Conservation (phyloP, 2,888 invertebrate genomes). For the Lycia hirtaria region DNA sequence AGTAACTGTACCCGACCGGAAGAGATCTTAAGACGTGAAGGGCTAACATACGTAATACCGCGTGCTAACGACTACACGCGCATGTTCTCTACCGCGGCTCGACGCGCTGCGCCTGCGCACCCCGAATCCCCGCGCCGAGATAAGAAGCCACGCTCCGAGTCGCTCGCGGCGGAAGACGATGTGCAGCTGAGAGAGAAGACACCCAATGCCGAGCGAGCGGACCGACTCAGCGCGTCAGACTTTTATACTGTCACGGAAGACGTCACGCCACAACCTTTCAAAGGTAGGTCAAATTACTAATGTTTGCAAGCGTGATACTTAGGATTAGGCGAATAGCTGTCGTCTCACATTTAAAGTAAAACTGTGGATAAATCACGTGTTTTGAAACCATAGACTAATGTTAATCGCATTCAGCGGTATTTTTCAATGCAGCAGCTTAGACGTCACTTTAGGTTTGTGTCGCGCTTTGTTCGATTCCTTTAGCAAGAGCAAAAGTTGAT, state of each 20-base stretch:
- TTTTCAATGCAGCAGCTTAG: no score
- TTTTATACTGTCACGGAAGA: conserved; percentile 80
- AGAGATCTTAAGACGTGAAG: conserved; percentile 68
- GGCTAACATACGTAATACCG: conserved; percentile 87
- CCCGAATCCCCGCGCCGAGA: conserved; percentile 76
- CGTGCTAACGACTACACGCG: conserved; percentile 83
- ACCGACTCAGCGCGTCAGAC: conserved; percentile 79
- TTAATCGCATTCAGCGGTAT: no score
- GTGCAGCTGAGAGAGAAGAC: conserved; percentile 64
- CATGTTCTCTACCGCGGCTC: conserved; percentile 79
- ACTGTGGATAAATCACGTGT: no score
- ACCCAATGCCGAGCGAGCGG: conserved; percentile 55
- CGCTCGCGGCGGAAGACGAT: conserved; percentile 45
- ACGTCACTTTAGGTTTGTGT: no score
- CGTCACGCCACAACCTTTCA: conserved; percentile 80
- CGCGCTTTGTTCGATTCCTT: no score
- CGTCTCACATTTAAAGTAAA: no score
- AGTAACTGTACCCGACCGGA: conserved; percentile 62
- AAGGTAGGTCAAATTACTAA: conserved; percentile 73
- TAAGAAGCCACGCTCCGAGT: conserved; percentile 74
- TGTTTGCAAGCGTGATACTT: no score
- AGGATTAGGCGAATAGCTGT: no score
- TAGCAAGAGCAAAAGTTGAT: no score
- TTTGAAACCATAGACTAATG: no score
- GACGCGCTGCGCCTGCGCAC: conserved; percentile 72